These are phyloP conservation scores for Pheosia gnoma DNA, from an alignment of 2,888 invertebrate species.

Conservation along the genomic window DNA sequence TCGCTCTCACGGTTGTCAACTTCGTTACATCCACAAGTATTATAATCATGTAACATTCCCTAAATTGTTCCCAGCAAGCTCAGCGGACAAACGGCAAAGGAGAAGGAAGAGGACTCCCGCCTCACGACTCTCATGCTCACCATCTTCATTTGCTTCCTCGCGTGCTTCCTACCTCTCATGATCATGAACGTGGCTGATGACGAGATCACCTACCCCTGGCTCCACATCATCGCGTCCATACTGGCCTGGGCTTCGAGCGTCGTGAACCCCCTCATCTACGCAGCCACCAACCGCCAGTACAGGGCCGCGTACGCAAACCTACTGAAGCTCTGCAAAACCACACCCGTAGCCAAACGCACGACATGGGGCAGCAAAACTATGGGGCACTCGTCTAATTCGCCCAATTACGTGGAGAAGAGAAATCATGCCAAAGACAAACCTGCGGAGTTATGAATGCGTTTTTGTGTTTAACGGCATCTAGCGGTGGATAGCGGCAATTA, in stretches of 20 bases:
- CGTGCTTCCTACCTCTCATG: constrained; percentile 95
- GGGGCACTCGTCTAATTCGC: constrained; percentile 77
- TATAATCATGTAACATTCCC: neutral
- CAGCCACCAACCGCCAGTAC: constrained; percentile 94
- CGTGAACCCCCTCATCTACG: constrained; percentile 95
- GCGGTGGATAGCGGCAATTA: constrained; percentile 13
- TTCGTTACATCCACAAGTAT: too few species aligned
- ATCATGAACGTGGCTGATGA: constrained; percentile 95
- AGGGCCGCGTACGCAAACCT: constrained; percentile 84
- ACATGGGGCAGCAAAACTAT: constrained; percentile 78
- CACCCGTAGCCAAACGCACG: constrained; percentile 63
- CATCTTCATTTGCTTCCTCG: constrained; percentile 93
- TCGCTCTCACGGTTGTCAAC: too few species aligned
- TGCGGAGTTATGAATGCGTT: constrained; percentile 66
- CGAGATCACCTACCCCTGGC: constrained; percentile 86
- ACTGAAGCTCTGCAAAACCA: constrained; percentile 72
- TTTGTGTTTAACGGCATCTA: constrained; percentile 24
- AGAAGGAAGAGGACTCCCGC: constrained; percentile 88
- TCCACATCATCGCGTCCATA: constrained; percentile 93
- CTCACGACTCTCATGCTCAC: constrained; percentile 94
- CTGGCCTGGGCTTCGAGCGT: constrained; percentile 96
- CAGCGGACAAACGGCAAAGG: constrained; percentile 76
- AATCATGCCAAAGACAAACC: constrained; percentile 70
- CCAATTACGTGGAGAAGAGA: constrained; percentile 70
- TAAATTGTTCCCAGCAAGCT: constrained; percentile 66